A percentile compares a stretch with the other conserved stretches of the same genome.
These are phyloP conservation scores for Phoebastria nigripes DNA, from an alignment of 2,797 vertebrate genomes.

Conservation along the genomic window DNA sequence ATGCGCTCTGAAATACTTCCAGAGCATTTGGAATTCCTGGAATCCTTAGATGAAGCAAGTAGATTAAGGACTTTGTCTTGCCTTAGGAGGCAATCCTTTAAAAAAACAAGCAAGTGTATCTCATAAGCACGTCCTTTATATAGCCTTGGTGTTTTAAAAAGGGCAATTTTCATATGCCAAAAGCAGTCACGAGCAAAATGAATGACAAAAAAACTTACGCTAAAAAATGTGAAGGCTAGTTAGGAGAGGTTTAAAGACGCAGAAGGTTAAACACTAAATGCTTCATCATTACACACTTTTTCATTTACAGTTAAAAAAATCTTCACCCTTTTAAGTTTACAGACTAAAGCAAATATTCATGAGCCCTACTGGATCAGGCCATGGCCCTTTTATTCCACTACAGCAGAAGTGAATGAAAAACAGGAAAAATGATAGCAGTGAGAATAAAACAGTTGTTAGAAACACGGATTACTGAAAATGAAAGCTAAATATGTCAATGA, in stretches of 20 bases:
- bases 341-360: neutral
- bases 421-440: neutral
- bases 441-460: neutral
- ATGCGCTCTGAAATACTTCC: neutral
- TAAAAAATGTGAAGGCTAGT: neutral
- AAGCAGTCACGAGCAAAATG: neutral
- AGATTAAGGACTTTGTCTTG: neutral
- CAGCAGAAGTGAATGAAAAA: neutral
- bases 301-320: neutral
- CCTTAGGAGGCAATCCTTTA: neutral
- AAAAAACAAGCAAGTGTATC: neutral
- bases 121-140: neutral
- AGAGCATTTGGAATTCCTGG: neutral
- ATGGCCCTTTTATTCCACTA: neutral
- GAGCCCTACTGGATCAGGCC: neutral
- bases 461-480: neutral
- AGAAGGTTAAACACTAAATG: neutral
- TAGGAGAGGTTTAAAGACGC: neutral
- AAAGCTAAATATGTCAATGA: neutral
- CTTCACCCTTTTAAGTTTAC: neutral
- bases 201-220: neutral
- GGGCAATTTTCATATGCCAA: neutral
- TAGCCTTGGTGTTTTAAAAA: neutral
- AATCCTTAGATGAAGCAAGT: neutral
- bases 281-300: neutral